phyloP scores from a whole-genome alignment of 2,888 invertebrate species.

The Teleogryllus oceanicus region DNA sequence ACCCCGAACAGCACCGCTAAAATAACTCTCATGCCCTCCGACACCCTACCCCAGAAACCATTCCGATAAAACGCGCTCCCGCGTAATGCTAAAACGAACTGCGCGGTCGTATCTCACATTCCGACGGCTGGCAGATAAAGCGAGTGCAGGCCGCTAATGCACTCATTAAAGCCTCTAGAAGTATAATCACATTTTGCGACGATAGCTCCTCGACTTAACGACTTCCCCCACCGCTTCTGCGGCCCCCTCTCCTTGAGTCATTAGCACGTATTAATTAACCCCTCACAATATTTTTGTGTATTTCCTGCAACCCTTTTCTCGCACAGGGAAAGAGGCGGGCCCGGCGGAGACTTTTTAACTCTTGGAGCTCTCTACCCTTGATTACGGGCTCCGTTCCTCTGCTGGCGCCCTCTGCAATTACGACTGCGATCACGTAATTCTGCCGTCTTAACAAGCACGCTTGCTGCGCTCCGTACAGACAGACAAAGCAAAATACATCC shows the following conservation, averaged over 20 bases:
- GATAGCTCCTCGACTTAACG: conserved; percentile 18
- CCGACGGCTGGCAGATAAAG: background rate
- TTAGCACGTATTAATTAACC: conserved; percentile 18
- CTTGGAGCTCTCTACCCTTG: background rate
- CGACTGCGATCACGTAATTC: conserved; percentile 10
- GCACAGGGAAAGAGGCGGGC: background rate
- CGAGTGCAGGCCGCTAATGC: background rate
- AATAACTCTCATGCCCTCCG: no score
- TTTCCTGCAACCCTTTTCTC: background rate
- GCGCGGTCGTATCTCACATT: background rate
- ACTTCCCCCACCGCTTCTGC: background rate
- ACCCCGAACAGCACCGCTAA: no score
- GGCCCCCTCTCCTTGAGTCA: background rate
- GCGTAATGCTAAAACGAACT: background rate
- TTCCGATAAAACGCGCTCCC: background rate
- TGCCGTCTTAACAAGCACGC: background rate
- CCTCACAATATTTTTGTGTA: conserved; percentile 18
- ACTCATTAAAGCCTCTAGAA: background rate
- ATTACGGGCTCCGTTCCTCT: background rate
- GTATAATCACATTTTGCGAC: conserved; percentile 5
- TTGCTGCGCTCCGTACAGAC: background rate
- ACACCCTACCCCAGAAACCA: background rate
- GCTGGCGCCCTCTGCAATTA: background rate
- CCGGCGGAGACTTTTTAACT: background rate
- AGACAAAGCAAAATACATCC: background rate